Evolutionary conservation across 2,797 vertebrate species (phyloP).

Genomic region (Cephalopachus bancanus): DNA sequence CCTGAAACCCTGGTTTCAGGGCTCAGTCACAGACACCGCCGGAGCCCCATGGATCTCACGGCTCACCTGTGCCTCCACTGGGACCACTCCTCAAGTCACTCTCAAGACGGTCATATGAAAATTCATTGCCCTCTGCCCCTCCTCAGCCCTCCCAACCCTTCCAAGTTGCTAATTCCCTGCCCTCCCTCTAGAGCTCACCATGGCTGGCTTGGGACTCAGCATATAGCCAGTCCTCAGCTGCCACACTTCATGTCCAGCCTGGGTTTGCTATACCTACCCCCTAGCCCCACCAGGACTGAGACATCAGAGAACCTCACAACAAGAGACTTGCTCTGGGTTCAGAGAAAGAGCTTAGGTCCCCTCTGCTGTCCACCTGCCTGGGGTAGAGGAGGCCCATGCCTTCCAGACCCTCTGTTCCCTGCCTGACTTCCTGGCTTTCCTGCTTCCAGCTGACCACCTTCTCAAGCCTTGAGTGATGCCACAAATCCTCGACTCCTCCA

Average conservation of each 20-base stretch:
- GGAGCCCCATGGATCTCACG: fast-evolving
- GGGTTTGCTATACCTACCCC: neutral
- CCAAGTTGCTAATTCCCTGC: neutral
- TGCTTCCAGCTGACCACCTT: neutral
- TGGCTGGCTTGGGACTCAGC: neutral
- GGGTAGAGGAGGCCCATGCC: neutral
- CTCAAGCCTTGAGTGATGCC: neutral
- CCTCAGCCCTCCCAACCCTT: neutral
- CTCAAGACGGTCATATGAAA: neutral
- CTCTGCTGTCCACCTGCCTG: neutral
- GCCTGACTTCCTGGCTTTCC: neutral
- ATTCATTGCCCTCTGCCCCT: neutral
- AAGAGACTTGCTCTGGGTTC: neutral
- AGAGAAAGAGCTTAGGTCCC: neutral
- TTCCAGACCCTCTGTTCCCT: neutral
- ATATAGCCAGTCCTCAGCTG: neutral
- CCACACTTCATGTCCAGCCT: neutral
- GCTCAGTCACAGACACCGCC: neutral
- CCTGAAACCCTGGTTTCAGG: neutral
- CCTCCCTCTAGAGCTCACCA: neutral
- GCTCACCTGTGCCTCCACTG: neutral
- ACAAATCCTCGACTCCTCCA: neutral
- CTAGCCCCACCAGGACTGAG: neutral
- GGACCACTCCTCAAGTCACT: neutral
- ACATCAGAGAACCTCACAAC: neutral